These are phyloP conservation scores for Ephialtes manifestator DNA, from an alignment of 2,888 invertebrate genomes.

Conservation along the genomic window DNA sequence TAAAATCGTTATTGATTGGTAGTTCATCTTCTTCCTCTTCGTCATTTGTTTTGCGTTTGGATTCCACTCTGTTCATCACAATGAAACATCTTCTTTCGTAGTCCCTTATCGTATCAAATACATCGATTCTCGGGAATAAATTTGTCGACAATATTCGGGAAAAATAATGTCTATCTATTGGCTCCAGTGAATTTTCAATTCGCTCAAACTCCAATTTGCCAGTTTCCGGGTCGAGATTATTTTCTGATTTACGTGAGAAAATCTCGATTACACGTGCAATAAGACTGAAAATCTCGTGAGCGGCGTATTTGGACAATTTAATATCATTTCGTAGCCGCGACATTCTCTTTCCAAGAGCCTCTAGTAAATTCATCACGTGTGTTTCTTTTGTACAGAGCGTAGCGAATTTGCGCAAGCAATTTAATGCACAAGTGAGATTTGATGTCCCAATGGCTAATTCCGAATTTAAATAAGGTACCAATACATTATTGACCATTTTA, in stretches of 20 bases:
- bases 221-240: conserved; percentile 21
- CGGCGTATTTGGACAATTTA: conserved; percentile 63
- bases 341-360: conserved; percentile 70
- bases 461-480: conserved; percentile 74
- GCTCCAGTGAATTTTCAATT: conserved; percentile 73
- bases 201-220: conserved; percentile 55
- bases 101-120: conserved; percentile 74
- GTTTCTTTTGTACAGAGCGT: conserved; percentile 52
- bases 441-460: background rate
- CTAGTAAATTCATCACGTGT: conserved; percentile 60
- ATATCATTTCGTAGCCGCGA: conserved; percentile 68
- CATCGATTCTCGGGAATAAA: conserved; percentile 42
- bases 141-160: conserved; percentile 61
- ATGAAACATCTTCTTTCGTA: conserved; percentile 78
- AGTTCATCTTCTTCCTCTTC: background rate
- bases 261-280: conserved; percentile 71
- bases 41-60: background rate
- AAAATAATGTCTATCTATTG: conserved; percentile 77
- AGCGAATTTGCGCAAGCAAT: conserved; percentile 67
- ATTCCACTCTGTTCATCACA: conserved; percentile 60
- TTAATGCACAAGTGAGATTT: conserved; percentile 71
- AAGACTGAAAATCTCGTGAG: conserved; percentile 68
- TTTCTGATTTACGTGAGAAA: conserved; percentile 40
- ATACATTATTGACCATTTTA: conserved; percentile 77
- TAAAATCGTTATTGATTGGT: background rate